phyloP scores from a whole-genome alignment of 2,797 vertebrate genomes.

The Antrozous pallidus region DNA sequence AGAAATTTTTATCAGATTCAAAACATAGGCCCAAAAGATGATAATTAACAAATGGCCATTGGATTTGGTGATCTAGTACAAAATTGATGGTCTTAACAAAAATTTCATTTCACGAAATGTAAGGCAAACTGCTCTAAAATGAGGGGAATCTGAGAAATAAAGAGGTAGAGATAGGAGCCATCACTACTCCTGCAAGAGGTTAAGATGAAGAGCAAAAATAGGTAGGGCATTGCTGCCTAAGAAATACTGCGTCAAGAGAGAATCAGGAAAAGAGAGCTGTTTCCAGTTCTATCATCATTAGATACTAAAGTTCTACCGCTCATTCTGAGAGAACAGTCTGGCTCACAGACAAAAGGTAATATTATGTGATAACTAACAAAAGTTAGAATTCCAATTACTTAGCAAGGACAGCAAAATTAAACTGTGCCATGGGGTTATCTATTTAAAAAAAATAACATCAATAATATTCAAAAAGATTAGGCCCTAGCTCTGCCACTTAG shows the following conservation, averaged over 20 bases:
- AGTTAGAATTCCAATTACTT: background rate
- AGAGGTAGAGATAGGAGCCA: background rate
- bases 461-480: background rate
- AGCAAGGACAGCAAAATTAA: conserved; percentile 33
- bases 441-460: background rate
- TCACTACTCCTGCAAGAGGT: background rate
- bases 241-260: background rate
- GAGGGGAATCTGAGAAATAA: background rate
- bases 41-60: background rate
- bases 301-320: background rate
- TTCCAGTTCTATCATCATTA: background rate
- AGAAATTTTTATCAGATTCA: background rate
- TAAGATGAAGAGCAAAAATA: background rate
- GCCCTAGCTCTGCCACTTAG: background rate
- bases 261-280: background rate
- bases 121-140: background rate
- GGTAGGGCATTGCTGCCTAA: background rate
- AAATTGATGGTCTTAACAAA: background rate
- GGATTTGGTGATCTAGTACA: background rate
- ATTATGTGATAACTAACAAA: background rate
- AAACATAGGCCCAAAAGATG: background rate
- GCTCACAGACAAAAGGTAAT: background rate
- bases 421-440: background rate
- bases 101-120: background rate
- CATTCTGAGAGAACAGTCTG: background rate